Evolutionary conservation across 2,888 invertebrate species (phyloP), one percentile per base, ranked within the genome.

Genomic region (Calameuta idolon): DNA sequence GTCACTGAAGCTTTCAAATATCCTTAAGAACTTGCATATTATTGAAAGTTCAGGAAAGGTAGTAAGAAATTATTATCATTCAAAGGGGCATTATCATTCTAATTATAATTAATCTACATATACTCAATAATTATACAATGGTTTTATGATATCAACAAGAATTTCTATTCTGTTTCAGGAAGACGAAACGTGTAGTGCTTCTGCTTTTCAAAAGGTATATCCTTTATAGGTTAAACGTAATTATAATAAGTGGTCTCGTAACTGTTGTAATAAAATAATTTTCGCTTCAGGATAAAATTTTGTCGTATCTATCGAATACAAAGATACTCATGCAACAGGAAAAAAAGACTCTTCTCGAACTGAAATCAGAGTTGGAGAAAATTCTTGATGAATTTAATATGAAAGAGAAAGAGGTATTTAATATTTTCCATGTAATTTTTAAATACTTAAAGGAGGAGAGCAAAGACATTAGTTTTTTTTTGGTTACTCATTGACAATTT

Each of bases 291-390:
- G 34, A 31, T 69, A 71, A 75, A 30, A 77, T 77, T 77, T 73
- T 80, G 55, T 80, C 79, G 40, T 86, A 83, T 74, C 81, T 89
- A 34, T 82, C 77, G 31, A 87, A 85, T 74, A 85, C 86, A 68
- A 86, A 85, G 77, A 77, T 82, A 37, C 83, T 86, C 37, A 84
- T 85, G 84, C 87, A 87, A 79, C 85, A 85, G 74, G 87, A 89
- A 73, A 85, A 84, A 68, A 83, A 86, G 74, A 82, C 79, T 69
- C 82, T 90, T 75, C 75, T 55, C 15, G 82, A 85, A 68, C 82
- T 88, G 73, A 88, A 87, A 79, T 75, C 76, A 30, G 87, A 88
- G 77, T 79, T 89, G 73, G 83, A 85, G 23, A 86, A 83, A 79
- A 79, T 87, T 78, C 69, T 88, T 75, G 81, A 85, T 69, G 82